Conservation (phyloP, 2,113 vertebrate genomes). For the Muscicapa adusta region DNA sequence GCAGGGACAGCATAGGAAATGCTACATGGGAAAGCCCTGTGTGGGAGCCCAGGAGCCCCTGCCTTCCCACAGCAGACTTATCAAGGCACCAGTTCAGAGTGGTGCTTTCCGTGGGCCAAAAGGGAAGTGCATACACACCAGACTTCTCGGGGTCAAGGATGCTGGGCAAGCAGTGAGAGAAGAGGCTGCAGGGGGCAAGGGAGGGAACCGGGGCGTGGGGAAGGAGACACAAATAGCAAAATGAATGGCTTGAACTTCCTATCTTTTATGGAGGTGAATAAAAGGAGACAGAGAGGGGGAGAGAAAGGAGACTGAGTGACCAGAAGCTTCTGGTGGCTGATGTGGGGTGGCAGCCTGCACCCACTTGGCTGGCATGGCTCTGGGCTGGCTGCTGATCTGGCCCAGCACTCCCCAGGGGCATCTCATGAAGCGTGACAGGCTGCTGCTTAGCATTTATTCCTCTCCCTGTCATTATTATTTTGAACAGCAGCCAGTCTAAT, state of each 20-base stretch:
- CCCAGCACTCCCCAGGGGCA: neutral
- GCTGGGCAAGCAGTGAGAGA: conserved; percentile 19
- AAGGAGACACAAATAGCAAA: conserved; percentile 66
- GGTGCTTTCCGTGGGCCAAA: conserved; percentile 67
- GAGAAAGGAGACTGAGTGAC: neutral
- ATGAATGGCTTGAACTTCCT: conserved; percentile 67
- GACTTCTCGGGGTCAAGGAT: conserved; percentile 75
- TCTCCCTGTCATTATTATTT: neutral
- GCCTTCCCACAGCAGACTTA: conserved; percentile 77
- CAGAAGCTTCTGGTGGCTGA: fast-evolving
- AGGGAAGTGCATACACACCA: conserved; percentile 75
- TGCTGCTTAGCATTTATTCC: neutral
- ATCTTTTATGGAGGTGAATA: conserved; percentile 23
- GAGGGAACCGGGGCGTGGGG: conserved; percentile 44
- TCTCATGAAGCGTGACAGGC: neutral
- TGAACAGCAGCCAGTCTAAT: conserved; percentile 29
- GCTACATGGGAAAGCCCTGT: conserved; percentile 67
- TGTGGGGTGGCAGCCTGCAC: neutral
- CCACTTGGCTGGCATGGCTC: neutral
- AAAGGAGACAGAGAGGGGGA: neutral
- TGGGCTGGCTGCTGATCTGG: neutral
- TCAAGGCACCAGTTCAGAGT: conserved; percentile 62
- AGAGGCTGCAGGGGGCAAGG: conserved; percentile 49
- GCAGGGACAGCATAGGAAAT: conserved; percentile 61
- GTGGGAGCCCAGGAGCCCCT: conserved; percentile 73